Evolutionary conservation across 2,113 vertebrate species (phyloP), one percentile per base, ranked within the genome.

Genomic region (Nothocercus julius): DNA sequence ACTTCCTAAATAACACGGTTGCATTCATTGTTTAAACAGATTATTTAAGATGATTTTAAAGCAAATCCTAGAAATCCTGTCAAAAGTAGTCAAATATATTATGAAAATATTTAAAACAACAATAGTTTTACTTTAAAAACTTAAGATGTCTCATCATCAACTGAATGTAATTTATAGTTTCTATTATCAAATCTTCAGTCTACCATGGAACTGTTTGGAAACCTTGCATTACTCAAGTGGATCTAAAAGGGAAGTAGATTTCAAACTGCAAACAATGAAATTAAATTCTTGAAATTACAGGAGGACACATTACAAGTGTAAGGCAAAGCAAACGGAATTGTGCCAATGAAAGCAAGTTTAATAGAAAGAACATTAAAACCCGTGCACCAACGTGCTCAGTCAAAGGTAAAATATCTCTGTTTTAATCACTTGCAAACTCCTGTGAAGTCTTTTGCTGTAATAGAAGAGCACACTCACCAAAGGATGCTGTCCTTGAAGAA

Each of bases 401-500:
- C 34, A 61, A 19, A 85, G 70, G 34, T 14, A 38, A 75, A 68
- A 38, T 24, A 2, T 1, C 42, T 1, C 42, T 30, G 28, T 30
- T 56, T 30, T 56, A 54, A 9, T 30, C 56, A 15, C 30, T 54
- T 28, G 19, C 5, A 54, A 18, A 16, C 20, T 27, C 25, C 32
- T 1, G 0, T 27, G n/a, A 62, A 40, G 27, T 61, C 42, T 19
- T 1, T n/a, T 34, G 17, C 47, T 3, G 0, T 14, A 32, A 54
- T 17, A 84, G 45, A 32, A n/a, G 13, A 32, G 6, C 34, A 32
- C 30, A 92, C 98, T 98, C 87, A 99, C 99, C 99, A 99, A 16
- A 96, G 70, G 77, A 99, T 97, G 64, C 93, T 98, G 44, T 98
- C 90, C 97, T 98, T 98, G 87, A 96, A 95, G 84, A 99, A 98